Evolutionary conservation across 2,113 vertebrate genomes (phyloP).

Genomic region (Epinephelus moara): DNA sequence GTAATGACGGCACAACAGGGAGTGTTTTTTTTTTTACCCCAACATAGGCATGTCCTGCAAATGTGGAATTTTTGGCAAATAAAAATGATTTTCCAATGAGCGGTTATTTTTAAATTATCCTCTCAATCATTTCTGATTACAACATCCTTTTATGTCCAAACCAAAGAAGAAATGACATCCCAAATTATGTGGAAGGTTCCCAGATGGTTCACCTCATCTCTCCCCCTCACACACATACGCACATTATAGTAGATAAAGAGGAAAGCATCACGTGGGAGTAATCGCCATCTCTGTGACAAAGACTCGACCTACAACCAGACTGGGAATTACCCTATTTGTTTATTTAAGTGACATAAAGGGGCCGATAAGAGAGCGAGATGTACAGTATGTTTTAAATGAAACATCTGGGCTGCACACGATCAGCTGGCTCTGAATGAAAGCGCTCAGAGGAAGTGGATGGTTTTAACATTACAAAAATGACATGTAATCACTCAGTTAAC

Average conservation of each 20-base stretch:
- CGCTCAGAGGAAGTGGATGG: slow-evolving; percentile 24
- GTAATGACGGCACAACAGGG: not conserved
- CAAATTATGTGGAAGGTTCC: slow-evolving; percentile 40
- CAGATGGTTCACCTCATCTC: slow-evolving; percentile 61
- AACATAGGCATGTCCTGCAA: not conserved
- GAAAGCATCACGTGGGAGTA: not conserved
- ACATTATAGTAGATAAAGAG: not conserved
- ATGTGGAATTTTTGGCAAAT: slow-evolving; percentile 20
- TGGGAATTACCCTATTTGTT: slow-evolving; percentile 13
- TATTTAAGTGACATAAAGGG: slow-evolving; percentile 8
- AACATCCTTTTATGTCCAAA: slow-evolving; percentile 16
- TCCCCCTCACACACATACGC: slow-evolving; percentile 6
- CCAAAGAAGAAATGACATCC: slow-evolving; percentile 14
- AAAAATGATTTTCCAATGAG: slow-evolving; percentile 5
- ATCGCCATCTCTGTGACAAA: not conserved
- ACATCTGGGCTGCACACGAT: slow-evolving; percentile 69
- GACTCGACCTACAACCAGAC: not conserved
- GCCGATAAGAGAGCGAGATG: slow-evolving; percentile 5
- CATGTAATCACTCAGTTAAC: slow-evolving; percentile 41
- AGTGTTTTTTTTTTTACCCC: not conserved
- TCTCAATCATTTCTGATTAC: slow-evolving; percentile 27
- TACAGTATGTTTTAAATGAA: not conserved
- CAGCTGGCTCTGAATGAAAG: slow-evolving; percentile 33
- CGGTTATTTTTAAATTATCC: slow-evolving; percentile 27
- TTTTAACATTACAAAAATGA: slow-evolving; percentile 48